phyloP scores from a whole-genome alignment of 2,113 vertebrate genomes.

The Danionella cerebrum region DNA sequence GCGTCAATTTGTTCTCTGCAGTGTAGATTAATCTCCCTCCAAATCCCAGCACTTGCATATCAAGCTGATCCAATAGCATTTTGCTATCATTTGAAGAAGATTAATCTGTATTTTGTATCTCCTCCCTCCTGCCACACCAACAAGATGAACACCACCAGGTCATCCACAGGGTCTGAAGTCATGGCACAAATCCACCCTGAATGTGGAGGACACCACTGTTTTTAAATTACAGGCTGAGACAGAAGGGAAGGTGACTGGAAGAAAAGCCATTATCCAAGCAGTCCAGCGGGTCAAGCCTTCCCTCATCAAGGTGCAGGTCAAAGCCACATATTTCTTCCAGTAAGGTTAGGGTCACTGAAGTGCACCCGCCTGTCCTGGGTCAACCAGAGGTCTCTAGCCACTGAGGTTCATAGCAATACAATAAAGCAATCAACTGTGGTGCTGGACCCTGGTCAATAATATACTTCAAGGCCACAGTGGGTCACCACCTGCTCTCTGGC shows the following conservation, averaged over 20 bases:
- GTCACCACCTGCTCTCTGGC: conserved; percentile 68
- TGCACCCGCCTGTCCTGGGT: conserved; percentile 53
- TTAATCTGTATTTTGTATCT: conserved; percentile 49
- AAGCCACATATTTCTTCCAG: conserved; percentile 70
- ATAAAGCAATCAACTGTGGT: conserved; percentile 68
- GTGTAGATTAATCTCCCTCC: conserved; percentile 28
- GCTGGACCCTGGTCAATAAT: conserved; percentile 64
- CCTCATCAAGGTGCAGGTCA: conserved; percentile 62
- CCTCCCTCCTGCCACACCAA: conserved; percentile 34
- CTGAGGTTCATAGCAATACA: conserved; percentile 70
- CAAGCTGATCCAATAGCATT: neutral
- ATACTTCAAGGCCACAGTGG: conserved; percentile 55
- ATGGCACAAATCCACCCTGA: conserved; percentile 40
- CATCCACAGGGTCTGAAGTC: conserved; percentile 44
- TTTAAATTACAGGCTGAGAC: conserved; percentile 64
- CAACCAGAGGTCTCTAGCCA: conserved; percentile 61
- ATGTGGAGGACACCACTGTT: conserved; percentile 40
- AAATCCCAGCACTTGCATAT: neutral
- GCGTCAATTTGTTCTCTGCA: conserved; percentile 2
- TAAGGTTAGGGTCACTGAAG: conserved; percentile 67
- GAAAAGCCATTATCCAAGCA: conserved; percentile 41
- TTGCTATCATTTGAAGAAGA: conserved; percentile 54
- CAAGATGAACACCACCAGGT: conserved; percentile 50
- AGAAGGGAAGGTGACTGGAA: conserved; percentile 34
- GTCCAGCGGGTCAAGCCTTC: conserved; percentile 52